Evolutionary conservation across 2,113 vertebrate genomes (phyloP).

Genomic region (Naja naja): DNA sequence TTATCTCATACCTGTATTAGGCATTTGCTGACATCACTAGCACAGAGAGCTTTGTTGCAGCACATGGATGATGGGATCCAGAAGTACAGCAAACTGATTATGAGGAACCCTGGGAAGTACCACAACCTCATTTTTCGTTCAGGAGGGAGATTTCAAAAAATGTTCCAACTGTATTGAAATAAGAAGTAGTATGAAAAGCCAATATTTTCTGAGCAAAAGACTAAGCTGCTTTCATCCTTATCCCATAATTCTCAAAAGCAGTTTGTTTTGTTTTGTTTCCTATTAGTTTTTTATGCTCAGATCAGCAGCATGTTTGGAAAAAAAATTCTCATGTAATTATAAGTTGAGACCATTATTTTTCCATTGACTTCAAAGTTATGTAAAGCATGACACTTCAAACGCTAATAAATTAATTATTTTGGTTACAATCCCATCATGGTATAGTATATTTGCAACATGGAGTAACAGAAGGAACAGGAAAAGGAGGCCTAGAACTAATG

Average conservation of each 20-base stretch:
- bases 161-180: slow-evolving; percentile 51
- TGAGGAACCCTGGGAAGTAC: slow-evolving; percentile 58
- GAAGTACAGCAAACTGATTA: slow-evolving; percentile 71
- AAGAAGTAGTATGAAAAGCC: slow-evolving; percentile 26
- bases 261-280: background rate
- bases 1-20: slow-evolving; percentile 85
- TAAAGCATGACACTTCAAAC: background rate
- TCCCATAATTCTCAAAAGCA: background rate
- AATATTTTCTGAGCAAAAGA: background rate
- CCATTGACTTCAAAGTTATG: background rate
- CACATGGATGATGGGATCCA: slow-evolving; percentile 73
- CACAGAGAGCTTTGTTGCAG: slow-evolving; percentile 97
- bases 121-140: slow-evolving; percentile 79
- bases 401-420: background rate
- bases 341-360: background rate
- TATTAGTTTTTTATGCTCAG: background rate
- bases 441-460: background rate
- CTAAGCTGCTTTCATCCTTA: background rate
- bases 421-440: background rate
- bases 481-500: background rate
- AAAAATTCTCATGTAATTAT: background rate
- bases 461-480: background rate
- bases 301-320: background rate
- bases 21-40: slow-evolving; percentile 98
- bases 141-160: slow-evolving; percentile 18